Evolutionary conservation across 2,888 invertebrate genomes (phyloP).

Genomic region (Heliconius charithonia): DNA sequence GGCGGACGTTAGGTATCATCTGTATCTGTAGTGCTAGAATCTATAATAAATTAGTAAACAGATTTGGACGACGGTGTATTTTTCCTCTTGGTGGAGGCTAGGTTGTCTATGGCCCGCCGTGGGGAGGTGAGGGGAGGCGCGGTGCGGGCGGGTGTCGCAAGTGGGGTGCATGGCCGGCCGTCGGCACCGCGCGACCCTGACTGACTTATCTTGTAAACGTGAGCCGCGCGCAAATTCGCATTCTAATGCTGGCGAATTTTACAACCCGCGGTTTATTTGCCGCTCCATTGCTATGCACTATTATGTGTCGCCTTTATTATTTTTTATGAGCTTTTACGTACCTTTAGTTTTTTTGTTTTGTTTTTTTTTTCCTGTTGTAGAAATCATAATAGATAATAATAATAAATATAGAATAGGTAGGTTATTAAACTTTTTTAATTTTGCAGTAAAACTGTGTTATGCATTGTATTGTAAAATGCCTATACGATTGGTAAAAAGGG

Average conservation of each 20-base stretch:
- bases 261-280: constrained; percentile 54
- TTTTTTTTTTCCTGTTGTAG: background rate
- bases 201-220: constrained; percentile 83
- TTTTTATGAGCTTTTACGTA: constrained; percentile 2
- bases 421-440: background rate
- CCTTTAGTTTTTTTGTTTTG: background rate
- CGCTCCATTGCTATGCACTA: constrained; percentile 32
- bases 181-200: constrained; percentile 83
- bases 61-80: constrained; percentile 41
- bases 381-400: background rate
- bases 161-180: constrained; percentile 82
- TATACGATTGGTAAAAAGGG: no score
- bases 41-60: no score
- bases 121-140: constrained; percentile 47
- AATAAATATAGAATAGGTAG: background rate
- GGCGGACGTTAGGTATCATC: background rate
- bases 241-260: constrained; percentile 79
- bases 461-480: no score
- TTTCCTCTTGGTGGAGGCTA: constrained; percentile 54
- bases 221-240: constrained; percentile 80
- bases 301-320: constrained; percentile 18
- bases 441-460: no score
- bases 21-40: background rate
- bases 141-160: constrained; percentile 68
- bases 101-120: constrained; percentile 42